Conservation (phyloP, 1,140 invertebrate species). For the Lineus longissimus region DNA sequence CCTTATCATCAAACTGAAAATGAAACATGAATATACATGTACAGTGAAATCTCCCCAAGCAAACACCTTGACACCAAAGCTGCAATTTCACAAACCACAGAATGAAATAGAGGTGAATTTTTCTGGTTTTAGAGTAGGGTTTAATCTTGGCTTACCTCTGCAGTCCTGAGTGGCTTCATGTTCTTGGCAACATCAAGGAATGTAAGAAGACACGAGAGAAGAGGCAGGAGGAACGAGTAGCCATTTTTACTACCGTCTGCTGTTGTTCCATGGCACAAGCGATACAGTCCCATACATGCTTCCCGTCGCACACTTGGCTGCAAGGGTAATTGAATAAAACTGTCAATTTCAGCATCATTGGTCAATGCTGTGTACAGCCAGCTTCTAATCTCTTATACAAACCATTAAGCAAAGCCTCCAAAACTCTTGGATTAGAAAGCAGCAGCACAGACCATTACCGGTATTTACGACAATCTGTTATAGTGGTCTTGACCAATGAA, state of each 20-base stretch:
- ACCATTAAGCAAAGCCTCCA: too few relatives aligned
- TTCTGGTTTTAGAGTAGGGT: too few relatives aligned
- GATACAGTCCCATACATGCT: conserved; percentile 82
- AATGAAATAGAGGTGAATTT: neutral
- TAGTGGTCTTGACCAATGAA: too few relatives aligned
- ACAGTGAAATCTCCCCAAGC: neutral
- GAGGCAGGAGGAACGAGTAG: conserved; percentile 65
- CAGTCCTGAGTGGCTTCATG: conserved; percentile 67
- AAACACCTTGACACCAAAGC: neutral
- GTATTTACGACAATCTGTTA: too few relatives aligned
- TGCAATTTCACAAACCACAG: neutral
- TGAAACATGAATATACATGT: conserved; percentile 5
- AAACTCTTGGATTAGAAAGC: too few relatives aligned
- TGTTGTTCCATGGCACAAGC: conserved; percentile 70
- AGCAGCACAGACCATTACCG: too few relatives aligned
- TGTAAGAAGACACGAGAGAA: conserved; percentile 73
- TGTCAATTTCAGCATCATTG: too few relatives aligned
- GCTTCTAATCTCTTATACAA: too few relatives aligned
- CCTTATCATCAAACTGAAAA: conserved; percentile 50
- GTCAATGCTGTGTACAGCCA: too few relatives aligned
- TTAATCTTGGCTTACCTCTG: conserved; percentile 36
- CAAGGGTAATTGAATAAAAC: conserved; percentile 13
- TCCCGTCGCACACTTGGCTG: conserved; percentile 76
- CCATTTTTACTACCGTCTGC: conserved; percentile 60
- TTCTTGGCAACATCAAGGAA: conserved; percentile 77